phyloP scores from a whole-genome alignment of 2,113 vertebrate genomes.

The Rhinopomastus cyanomelas region DNA sequence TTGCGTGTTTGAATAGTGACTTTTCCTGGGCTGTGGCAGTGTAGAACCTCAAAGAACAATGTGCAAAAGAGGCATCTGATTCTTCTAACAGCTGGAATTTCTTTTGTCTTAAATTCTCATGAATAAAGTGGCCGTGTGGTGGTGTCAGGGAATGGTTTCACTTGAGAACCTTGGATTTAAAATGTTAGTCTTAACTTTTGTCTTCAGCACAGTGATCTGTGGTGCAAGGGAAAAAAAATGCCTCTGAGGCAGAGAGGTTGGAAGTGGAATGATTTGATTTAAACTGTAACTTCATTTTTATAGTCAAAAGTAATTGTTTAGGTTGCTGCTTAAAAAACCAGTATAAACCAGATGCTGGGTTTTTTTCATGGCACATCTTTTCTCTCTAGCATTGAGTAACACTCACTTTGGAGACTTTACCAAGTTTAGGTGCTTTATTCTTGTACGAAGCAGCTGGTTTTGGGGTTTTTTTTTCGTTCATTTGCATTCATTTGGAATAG shows the following conservation, averaged over 20 bases:
- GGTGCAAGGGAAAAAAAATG: not conserved
- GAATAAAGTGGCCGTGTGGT: not conserved
- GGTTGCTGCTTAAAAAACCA: not conserved
- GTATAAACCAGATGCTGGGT: accelerated
- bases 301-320: not conserved
- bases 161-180: not conserved
- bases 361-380: not conserved
- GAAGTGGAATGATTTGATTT: not conserved
- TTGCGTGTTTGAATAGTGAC: not conserved
- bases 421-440: not conserved
- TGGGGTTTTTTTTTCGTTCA: not conserved
- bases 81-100: not conserved
- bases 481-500: not conserved
- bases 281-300: not conserved
- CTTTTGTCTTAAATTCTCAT: not conserved
- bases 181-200: not conserved
- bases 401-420: not conserved
- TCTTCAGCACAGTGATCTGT: not conserved
- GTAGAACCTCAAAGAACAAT: not conserved
- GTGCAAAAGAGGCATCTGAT: not conserved
- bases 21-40: not conserved
- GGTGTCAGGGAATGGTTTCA: not conserved
- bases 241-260: not conserved
- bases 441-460: not conserved
- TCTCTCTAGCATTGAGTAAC: not conserved